A percentile compares a stretch with the other conserved stretches of the same genome.
phyloP scores from a whole-genome alignment of 1,140 invertebrate genomes.

The Uloborus diversus region DNA sequence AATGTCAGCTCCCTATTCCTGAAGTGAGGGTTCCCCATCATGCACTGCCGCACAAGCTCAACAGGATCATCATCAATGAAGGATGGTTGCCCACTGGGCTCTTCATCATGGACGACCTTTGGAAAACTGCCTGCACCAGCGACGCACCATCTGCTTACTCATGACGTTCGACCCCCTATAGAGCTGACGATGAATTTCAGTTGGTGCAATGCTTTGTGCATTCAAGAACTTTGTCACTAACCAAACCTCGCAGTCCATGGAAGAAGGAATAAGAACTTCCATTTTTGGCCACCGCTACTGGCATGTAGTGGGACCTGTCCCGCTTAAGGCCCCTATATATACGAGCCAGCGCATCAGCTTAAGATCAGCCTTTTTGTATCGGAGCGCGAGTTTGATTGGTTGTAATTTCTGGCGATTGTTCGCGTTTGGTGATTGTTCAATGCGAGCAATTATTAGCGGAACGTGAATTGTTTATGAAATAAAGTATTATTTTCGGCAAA shows the following conservation, averaged over 20 bases:
- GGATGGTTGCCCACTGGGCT: neutral
- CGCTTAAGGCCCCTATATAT: no score
- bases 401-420: no score
- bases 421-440: no score
- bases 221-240: constrained; percentile 1
- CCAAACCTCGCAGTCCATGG: neutral
- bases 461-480: no score
- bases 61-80: neutral
- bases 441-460: no score
- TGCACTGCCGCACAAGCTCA: neutral
- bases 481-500: no score
- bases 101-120: constrained; percentile 4
- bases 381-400: no score
- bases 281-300: no score
- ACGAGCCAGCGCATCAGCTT: no score
- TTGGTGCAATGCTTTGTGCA: neutral
- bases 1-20: neutral
- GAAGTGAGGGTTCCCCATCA: neutral
- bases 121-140: neutral
- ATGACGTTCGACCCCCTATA: neutral
- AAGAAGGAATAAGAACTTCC: neutral
- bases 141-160: neutral
- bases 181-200: constrained; percentile 2
- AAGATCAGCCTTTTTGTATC: no score
- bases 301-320: no score